Percentiles rank a stretch among this genome's conserved stretches.
phyloP scores from a whole-genome alignment of 2,888 invertebrate species.

The Trimorus sp. region DNA sequence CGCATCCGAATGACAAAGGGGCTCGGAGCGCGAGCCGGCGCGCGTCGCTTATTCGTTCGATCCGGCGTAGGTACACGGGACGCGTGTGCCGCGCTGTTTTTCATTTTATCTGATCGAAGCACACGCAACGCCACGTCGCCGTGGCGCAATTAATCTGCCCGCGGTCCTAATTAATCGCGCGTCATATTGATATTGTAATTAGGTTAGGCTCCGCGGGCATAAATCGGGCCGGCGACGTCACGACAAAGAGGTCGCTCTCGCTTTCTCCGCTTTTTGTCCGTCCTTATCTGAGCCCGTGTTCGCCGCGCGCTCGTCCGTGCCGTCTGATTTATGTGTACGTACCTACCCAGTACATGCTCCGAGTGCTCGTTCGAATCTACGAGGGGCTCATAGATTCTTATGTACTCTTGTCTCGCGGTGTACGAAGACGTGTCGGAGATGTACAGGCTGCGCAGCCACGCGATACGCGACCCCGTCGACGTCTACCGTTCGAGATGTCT shows the following conservation, averaged over 20 bases:
- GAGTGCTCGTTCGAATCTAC: conserved; percentile 57
- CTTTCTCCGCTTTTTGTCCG: conserved; percentile 47
- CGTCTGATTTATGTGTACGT: conserved; percentile 59
- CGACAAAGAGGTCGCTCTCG: conserved; percentile 53
- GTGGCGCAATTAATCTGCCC: conserved; percentile 71
- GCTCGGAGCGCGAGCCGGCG: conserved; percentile 7
- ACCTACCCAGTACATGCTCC: conserved; percentile 49
- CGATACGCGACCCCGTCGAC: conserved; percentile 59
- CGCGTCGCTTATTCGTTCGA: conserved; percentile 20
- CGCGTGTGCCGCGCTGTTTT: conserved; percentile 47
- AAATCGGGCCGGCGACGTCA: conserved; percentile 44
- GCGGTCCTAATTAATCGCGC: conserved; percentile 74
- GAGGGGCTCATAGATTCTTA: conserved; percentile 64
- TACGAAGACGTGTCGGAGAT: conserved; percentile 60
- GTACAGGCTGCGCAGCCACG: conserved; percentile 56
- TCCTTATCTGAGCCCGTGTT: conserved; percentile 42
- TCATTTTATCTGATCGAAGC: conserved; percentile 60
- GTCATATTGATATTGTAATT: conserved; percentile 74
- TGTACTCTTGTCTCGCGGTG: conserved; percentile 61
- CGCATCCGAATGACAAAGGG: conserved; percentile 9
- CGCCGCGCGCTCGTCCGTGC: conserved; percentile 38
- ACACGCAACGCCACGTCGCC: conserved; percentile 47
- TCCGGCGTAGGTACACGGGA: conserved; percentile 20
- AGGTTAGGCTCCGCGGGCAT: conserved; percentile 58
- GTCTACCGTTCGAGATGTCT: conserved; percentile 59